Conservation (phyloP, 2,888 invertebrate species). For the Hirtodrosophila cameraria region DNA sequence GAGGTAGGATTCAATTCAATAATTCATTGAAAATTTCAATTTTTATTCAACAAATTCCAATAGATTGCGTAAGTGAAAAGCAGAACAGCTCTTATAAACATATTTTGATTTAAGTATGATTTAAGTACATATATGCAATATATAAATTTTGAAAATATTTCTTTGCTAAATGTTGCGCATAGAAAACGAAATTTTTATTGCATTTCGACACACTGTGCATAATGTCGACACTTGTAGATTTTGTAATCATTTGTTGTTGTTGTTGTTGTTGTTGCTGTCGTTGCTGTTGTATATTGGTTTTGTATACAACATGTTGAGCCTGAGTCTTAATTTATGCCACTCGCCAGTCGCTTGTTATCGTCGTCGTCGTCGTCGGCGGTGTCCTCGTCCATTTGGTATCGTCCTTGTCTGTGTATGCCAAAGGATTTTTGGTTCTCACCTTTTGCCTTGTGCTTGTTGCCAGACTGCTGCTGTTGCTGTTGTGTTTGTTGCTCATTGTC, state of each 20-base stretch:
- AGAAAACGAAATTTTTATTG: background rate
- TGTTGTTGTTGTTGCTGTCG: slow-evolving; percentile 12
- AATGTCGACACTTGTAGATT: slow-evolving; percentile 68
- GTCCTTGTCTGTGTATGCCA: slow-evolving; percentile 71
- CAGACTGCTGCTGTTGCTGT: slow-evolving; percentile 14
- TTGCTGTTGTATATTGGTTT: slow-evolving; percentile 37
- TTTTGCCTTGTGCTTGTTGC: slow-evolving; percentile 53
- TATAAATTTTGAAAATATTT: too few relatives aligned
- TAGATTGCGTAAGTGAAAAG: too few relatives aligned
- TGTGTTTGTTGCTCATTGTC: slow-evolving; percentile 38
- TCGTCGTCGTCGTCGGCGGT: slow-evolving; percentile 7
- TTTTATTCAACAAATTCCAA: too few relatives aligned
- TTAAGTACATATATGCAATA: too few relatives aligned
- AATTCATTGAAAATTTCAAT: too few relatives aligned
- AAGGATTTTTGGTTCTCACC: slow-evolving; percentile 73
- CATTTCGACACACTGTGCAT: slow-evolving; percentile 29
- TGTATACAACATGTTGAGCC: slow-evolving; percentile 64
- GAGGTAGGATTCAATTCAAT: too few relatives aligned
- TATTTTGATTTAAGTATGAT: too few relatives aligned
- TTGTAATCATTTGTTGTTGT: slow-evolving; percentile 29
- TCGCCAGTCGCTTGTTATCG: slow-evolving; percentile 33
- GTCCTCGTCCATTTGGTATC: background rate
- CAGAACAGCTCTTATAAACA: too few relatives aligned
- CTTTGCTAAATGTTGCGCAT: background rate
- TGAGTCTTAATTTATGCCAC: slow-evolving; percentile 72